Evolutionary conservation across 2,113 vertebrate genomes (phyloP).

Genomic region (Macrotus californicus): DNA sequence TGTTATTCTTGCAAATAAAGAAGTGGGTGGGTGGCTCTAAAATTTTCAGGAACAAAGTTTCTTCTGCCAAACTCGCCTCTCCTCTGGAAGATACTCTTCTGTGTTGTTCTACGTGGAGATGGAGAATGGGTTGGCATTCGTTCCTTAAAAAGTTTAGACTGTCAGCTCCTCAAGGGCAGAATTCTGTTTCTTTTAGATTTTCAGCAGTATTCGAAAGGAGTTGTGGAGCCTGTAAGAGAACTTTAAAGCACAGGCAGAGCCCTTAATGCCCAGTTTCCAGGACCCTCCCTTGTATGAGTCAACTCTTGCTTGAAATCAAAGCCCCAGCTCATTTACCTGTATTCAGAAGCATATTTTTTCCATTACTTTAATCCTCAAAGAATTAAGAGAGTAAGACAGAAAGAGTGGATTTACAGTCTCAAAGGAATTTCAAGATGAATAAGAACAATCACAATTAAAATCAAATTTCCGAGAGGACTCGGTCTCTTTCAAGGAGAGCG

Average conservation of each 20-base stretch:
- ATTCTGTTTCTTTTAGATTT: neutral
- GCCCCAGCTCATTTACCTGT: neutral
- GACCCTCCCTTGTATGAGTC: accelerated
- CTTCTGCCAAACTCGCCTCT: accelerated
- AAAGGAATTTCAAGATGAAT: conserved; percentile 19
- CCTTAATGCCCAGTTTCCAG: no score
- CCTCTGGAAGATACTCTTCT: neutral
- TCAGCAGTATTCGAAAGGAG: neutral
- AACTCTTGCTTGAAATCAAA: accelerated
- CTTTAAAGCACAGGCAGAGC: neutral
- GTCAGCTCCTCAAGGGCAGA: neutral
- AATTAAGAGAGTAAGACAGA: neutral
- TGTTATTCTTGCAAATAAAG: neutral
- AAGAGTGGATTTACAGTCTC: neutral
- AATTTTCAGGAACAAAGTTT: neutral
- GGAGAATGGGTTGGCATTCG: neutral
- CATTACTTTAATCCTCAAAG: neutral
- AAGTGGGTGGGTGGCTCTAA: neutral
- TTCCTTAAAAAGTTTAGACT: neutral
- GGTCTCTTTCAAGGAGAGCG: conserved; percentile 14
- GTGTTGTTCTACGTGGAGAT: accelerated
- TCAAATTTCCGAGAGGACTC: neutral
- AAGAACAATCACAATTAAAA: conserved; percentile 51
- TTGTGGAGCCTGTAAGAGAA: neutral
- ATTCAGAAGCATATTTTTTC: accelerated